Base-by-base conservation (phyloP, 2,113 vertebrate genomes). In the Euleptes europaea region DNA sequence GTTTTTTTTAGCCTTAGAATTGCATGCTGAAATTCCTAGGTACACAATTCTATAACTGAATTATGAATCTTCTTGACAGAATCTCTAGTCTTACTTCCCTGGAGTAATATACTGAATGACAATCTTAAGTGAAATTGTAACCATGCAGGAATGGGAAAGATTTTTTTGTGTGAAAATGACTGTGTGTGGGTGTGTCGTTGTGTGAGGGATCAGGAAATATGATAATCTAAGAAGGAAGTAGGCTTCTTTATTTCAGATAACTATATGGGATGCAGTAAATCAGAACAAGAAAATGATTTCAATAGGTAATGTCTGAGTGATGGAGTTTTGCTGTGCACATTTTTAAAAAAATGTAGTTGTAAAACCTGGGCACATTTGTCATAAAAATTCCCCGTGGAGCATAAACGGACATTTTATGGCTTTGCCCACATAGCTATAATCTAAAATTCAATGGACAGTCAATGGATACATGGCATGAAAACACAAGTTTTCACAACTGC, bases 301-400 rank as follows among this genome's bases (percentile, higher is more conserved):
- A 73, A 44, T n/a, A n/a, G 54, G 35, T 42, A 82, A 72, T 51
- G 12, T 63, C 40, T 44, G 38, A 33, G 28, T 40, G 26, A 78
- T 10, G 21, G 33, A 33, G 40, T 47, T 51, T 5, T 40, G 11
- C 23, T 77, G 23, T 2, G 63, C 3, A 54, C 79, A 14, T 79
- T 87, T 71, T 42, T 13, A 14, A 28, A 14, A 74, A 83, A 83
- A 82, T 44, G 28, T 21, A 33, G 31, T 35, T 60, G 35, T 72
- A 81, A 86, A 65, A 81, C 80, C 42, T 80, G 7, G 42, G 78
- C 54, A 73, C 4, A 1, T 86, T 89, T 87, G 33, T 74, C 77
- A 47, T 69, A 80, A 57, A 44, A 11, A 81, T 83, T 86, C 28
- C 21, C 72, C 65, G 9, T 69, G 78, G 31, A 71, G 67, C 66